Percentiles rank a stretch among this genome's conserved stretches.
Evolutionary conservation across 1,140 invertebrate species (phyloP).

Genomic region (Papilio dardanus): DNA sequence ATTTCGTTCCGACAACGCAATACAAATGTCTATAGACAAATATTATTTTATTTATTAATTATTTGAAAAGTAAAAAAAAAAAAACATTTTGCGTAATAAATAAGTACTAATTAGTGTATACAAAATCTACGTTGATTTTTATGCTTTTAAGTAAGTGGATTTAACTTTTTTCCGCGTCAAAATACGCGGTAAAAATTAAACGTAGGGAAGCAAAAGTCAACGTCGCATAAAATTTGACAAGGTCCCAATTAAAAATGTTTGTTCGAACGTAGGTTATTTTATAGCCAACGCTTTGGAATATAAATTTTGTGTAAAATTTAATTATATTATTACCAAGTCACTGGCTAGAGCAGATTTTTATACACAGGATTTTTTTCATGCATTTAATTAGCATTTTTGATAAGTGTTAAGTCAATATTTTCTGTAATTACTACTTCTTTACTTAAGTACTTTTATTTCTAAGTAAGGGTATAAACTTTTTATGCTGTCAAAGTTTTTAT

Average conservation of each 20-base stretch:
- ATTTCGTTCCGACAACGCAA: not conserved
- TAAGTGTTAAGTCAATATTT: too few relatives aligned
- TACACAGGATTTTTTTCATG: too few relatives aligned
- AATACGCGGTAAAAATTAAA: not conserved
- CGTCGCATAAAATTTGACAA: constrained; percentile 17
- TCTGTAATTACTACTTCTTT: too few relatives aligned
- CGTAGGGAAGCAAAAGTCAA: not conserved
- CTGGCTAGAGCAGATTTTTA: too few relatives aligned
- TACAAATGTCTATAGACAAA: not conserved
- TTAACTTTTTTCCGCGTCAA: not conserved
- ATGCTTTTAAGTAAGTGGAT: not conserved
- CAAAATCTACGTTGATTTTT: not conserved
- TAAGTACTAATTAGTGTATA: too few relatives aligned
- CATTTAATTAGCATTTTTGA: too few relatives aligned
- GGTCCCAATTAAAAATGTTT: constrained; percentile 19
- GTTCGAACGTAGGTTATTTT: constrained; percentile 13
- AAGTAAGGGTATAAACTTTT: too few relatives aligned
- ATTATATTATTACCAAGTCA: not conserved
- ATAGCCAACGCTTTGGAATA: not conserved
- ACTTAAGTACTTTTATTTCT: not conserved
- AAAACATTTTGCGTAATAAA: too few relatives aligned
- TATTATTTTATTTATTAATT: too few relatives aligned
- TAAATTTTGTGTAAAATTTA: not conserved
- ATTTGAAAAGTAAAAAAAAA: too few relatives aligned
- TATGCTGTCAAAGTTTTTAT: not conserved